Evolutionary conservation across 2,888 invertebrate genomes (phyloP), one percentile per base, ranked within the genome.

Genomic region (Diaperis boleti): DNA sequence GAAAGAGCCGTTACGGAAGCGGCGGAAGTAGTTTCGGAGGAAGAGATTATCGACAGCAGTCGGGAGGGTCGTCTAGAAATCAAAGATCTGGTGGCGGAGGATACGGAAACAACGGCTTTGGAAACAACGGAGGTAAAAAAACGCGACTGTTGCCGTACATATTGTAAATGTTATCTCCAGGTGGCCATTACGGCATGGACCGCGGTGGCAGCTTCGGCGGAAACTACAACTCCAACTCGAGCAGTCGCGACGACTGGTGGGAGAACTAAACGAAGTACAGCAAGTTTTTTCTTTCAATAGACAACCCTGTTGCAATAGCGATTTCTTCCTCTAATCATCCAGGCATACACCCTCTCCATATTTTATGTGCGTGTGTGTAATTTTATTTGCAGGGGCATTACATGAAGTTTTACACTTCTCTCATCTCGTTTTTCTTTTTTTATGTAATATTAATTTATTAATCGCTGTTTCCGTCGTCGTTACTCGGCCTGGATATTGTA

Each of bases 11-110:
- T n/a, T 79, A 81, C 37, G 79, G 83, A 35, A 83, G 82, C 13
- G 81, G 82, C 63, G 82, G 84, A 55, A 81, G 82, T 63, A 86
- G 87, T 74, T 84, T 87, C 60, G 86, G 87, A 69, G 84, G 87
- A 59, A 83, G 90, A 65, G 90, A 91, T 86, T 91, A 89, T 79
- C 89, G 91, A 78, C 89, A 89, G 70, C 83, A 85, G 67, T 83
- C 86, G 6, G 83, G 84, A 17, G 82, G 69, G n/a, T 62, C 65
- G 56, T 68, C 67, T 37, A 62, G 75, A 59, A 69, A 55, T 56
- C 68, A 64, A 41, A 68, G 76, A 60, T 64, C 74, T 39, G 80
- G 82, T 68, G 82, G 82, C 83, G 64, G 86, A 71, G 78, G 81
- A 31, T 83, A 82, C 63, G 83, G 82, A 64, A 81, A 81, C 62